These are phyloP conservation scores for Rhogogaster chlorosoma DNA, from an alignment of 2,888 invertebrate genomes.

Conservation along the genomic window DNA sequence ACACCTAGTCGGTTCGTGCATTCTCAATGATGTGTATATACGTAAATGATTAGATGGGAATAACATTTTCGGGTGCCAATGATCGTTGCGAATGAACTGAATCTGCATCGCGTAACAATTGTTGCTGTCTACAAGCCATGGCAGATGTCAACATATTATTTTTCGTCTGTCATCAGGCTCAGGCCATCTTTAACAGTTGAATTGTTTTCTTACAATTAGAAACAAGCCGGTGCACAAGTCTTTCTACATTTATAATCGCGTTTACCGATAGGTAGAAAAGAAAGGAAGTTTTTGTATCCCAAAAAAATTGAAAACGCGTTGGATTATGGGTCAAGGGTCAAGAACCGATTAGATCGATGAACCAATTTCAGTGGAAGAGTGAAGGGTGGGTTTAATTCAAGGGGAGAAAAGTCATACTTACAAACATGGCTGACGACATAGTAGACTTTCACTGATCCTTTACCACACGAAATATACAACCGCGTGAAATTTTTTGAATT, in stretches of 20 bases:
- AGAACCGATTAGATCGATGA: neutral
- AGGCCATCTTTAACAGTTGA: neutral
- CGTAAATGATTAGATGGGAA: neutral
- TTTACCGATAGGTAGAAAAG: neutral
- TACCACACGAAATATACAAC: slow-evolving; percentile 7
- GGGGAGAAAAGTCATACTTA: slow-evolving; percentile 62
- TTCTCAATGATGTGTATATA: neutral
- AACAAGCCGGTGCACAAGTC: neutral
- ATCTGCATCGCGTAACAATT: slow-evolving; percentile 18
- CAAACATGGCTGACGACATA: slow-evolving; percentile 72
- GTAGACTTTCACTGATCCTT: slow-evolving; percentile 52
- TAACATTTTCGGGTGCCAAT: slow-evolving; percentile 26
- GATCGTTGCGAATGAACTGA: slow-evolving; percentile 21
- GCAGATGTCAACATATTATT: neutral
- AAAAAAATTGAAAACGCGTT: neutral
- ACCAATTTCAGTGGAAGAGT: neutral
- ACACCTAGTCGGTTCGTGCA: neutral
- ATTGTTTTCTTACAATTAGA: neutral
- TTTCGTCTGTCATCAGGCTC: neutral
- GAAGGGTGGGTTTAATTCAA: neutral
- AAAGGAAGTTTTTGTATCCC: neutral
- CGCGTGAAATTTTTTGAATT: neutral
- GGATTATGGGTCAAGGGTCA: neutral
- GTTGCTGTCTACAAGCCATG: neutral
- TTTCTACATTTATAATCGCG: neutral